phyloP scores from a whole-genome alignment of 2,888 invertebrate genomes.

The Patella pellucida region DNA sequence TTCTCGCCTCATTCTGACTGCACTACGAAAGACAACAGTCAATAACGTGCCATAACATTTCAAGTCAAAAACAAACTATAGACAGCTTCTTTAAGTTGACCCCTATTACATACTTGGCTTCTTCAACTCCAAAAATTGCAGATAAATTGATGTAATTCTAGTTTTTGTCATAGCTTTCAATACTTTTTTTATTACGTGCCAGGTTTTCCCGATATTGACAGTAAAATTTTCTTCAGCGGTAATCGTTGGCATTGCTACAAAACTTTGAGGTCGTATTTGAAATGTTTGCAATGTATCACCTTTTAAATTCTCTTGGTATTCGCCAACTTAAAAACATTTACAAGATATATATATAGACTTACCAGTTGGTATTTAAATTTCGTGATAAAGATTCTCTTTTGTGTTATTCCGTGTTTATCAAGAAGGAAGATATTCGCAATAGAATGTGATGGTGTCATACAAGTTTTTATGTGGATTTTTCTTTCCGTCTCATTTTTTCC shows the following conservation, averaged over 20 bases:
- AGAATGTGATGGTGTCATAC: no score
- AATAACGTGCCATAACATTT: conserved; percentile 5
- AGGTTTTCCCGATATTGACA: background rate
- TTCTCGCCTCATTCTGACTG: background rate
- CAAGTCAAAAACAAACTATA: background rate
- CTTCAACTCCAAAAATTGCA: background rate
- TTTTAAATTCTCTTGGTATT: background rate
- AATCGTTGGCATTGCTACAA: background rate
- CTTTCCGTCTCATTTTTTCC: no score
- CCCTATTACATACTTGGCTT: background rate
- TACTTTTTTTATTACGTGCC: background rate
- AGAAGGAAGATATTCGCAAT: no score
- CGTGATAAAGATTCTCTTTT: background rate
- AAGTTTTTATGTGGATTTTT: no score
- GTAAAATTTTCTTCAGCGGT: background rate
- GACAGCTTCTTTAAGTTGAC: background rate
- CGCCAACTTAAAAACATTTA: background rate
- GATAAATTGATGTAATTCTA: background rate
- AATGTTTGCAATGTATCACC: background rate
- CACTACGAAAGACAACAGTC: background rate
- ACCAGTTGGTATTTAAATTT: background rate
- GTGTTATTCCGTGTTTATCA: no score
- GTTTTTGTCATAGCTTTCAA: background rate
- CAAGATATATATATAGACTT: background rate
- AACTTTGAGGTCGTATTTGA: background rate